phyloP scores from a whole-genome alignment of 2,797 vertebrate genomes.

The Sebastiscus tertius region DNA sequence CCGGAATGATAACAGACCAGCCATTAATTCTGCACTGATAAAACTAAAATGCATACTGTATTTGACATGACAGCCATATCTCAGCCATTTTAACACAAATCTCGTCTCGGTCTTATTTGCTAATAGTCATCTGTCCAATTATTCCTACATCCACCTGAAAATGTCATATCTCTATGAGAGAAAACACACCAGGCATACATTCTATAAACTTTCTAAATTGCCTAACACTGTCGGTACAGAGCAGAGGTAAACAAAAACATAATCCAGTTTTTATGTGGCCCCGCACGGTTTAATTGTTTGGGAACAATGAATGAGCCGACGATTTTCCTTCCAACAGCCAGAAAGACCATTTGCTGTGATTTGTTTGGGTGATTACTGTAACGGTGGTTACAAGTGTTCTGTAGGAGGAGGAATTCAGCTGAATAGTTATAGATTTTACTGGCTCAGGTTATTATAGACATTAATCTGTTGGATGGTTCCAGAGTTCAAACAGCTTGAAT shows the following conservation, averaged over 20 bases:
- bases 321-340: slow-evolving; percentile 1
- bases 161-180: neutral
- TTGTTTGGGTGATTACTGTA: neutral
- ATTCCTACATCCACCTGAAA: neutral
- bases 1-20: slow-evolving; percentile 16
- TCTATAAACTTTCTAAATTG: neutral
- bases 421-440: neutral
- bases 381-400: neutral
- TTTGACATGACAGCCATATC: neutral
- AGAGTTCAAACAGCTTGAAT: neutral
- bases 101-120: neutral
- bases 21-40: slow-evolving; percentile 7
- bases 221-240: neutral
- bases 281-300: neutral
- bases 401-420: neutral
- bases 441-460: neutral
- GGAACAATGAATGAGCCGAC: neutral
- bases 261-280: neutral
- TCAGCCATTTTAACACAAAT: neutral
- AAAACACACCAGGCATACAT: neutral
- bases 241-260: slow-evolving; percentile 23
- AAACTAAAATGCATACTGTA: neutral
- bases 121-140: neutral
- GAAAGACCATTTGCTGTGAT: neutral
- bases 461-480: neutral